A percentile compares a stretch with the other conserved stretches of the same genome.
phyloP scores from a whole-genome alignment of 92 coral and sea anemone species.

The Phenganax marumi region DNA sequence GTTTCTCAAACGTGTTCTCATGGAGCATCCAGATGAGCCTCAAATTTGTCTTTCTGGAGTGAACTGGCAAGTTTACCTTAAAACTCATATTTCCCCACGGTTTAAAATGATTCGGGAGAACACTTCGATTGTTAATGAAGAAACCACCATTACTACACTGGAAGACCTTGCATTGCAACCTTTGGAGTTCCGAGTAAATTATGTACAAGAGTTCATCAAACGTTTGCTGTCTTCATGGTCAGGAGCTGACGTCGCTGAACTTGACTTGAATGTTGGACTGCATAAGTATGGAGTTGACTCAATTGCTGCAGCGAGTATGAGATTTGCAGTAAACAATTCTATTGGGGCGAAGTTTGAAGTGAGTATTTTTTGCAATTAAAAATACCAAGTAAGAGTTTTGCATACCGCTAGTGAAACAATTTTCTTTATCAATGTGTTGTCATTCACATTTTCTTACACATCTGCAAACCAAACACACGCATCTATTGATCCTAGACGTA shows the following conservation, averaged over 20 bases:
- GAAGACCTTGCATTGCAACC: constrained; percentile 35
- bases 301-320: constrained; percentile 57
- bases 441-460: neutral
- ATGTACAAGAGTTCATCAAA: constrained; percentile 49
- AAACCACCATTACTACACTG: constrained; percentile 39
- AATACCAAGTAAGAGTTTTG: neutral
- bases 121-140: constrained; percentile 51
- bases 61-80: constrained; percentile 47
- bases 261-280: constrained; percentile 59
- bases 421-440: neutral
- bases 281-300: constrained; percentile 67
- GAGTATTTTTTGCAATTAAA: neutral
- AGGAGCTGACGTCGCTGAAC: constrained; percentile 52
- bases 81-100: neutral
- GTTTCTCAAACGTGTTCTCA: constrained; percentile 38
- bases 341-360: constrained; percentile 69
- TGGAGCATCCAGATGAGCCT: constrained; percentile 33
- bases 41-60: constrained; percentile 44
- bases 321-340: constrained; percentile 49
- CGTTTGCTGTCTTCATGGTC: constrained; percentile 45
- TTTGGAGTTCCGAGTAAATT: neutral
- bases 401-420: neutral
- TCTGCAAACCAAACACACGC: neutral
- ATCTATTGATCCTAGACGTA: constrained; percentile 41
- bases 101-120: constrained; percentile 11